Conservation (phyloP, 2,113 vertebrate species). For the Microcebus lehilahytsara region DNA sequence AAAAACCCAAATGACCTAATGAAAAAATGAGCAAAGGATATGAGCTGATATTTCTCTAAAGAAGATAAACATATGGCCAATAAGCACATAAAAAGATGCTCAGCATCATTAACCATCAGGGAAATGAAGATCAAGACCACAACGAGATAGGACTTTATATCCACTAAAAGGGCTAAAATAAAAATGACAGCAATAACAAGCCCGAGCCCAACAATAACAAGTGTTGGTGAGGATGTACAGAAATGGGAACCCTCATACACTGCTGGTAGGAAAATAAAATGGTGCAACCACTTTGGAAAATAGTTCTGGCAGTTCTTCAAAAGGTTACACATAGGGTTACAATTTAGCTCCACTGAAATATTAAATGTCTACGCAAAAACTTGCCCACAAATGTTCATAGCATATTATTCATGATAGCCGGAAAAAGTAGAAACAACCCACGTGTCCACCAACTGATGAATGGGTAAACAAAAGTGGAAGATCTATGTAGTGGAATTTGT, state of each 20-base stretch:
- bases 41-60: background rate
- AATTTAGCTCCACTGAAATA: background rate
- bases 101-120: background rate
- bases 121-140: background rate
- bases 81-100: background rate
- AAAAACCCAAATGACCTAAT: background rate
- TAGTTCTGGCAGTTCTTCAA: too few relatives aligned
- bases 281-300: too few relatives aligned
- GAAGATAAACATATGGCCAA: background rate
- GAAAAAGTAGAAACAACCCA: background rate
- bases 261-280: background rate
- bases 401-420: background rate
- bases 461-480: background rate
- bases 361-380: background rate
- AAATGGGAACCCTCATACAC: background rate
- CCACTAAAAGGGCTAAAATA: background rate
- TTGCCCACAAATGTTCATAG: background rate
- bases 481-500: background rate
- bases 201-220: background rate
- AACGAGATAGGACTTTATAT: background rate
- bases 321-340: background rate
- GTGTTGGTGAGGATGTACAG: background rate
- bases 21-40: background rate
- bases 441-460: background rate
- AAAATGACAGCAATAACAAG: background rate